Conservation (phyloP, 2,113 vertebrate genomes). For the Butorides virescens region DNA sequence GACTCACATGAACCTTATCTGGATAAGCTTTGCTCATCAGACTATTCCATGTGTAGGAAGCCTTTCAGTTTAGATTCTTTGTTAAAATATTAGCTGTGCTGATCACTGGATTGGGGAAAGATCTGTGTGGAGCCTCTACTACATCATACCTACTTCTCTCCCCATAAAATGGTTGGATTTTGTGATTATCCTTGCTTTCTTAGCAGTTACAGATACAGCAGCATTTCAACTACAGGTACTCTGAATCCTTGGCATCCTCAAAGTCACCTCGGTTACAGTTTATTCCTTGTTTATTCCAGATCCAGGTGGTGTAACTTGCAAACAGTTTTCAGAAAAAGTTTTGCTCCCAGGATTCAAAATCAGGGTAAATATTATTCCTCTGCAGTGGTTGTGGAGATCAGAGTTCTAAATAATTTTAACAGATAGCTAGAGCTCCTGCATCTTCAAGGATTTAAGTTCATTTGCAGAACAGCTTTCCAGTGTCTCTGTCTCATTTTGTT, state of each 20-base stretch:
- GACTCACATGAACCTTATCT: neutral
- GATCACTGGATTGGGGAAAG: neutral
- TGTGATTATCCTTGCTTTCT: neutral
- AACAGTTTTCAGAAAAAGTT: neutral
- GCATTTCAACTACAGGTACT: neutral
- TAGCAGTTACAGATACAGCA: neutral
- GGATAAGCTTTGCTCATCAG: neutral
- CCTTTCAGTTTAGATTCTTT: neutral
- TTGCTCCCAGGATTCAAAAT: neutral
- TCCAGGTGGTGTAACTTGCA: fast-evolving
- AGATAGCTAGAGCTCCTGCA: neutral
- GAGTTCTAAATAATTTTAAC: neutral
- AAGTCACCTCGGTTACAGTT: neutral
- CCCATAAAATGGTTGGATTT: neutral
- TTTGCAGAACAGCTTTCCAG: neutral
- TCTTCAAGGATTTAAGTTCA: neutral
- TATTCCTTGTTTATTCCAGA: neutral
- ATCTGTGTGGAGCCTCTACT: neutral
- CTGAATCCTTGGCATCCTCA: neutral
- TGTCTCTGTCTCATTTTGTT: neutral
- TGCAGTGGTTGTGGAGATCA: neutral
- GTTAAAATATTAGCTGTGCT: neutral
- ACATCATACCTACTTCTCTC: neutral
- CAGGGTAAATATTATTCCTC: neutral
- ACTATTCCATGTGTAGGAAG: neutral